A percentile compares a stretch with the other conserved stretches of the same genome.
Conservation (phyloP, 2,888 invertebrate genomes). For the Calliopum simillimum region DNA sequence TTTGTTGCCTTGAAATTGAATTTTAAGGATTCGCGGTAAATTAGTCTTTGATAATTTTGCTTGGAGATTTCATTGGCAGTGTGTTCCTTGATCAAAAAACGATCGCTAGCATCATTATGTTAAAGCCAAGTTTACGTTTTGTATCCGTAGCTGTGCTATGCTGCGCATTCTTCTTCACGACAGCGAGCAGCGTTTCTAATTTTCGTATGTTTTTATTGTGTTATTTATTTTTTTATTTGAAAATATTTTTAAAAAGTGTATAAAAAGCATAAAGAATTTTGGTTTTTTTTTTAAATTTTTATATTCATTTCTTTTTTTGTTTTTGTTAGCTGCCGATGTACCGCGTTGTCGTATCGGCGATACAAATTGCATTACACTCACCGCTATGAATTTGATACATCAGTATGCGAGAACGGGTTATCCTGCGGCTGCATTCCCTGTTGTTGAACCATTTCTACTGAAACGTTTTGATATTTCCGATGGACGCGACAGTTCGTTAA, state of each 20-base stretch:
- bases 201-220: constrained; percentile 52
- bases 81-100: no score
- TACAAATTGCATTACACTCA: constrained; percentile 58
- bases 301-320: constrained; percentile 6
- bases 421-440: constrained; percentile 59
- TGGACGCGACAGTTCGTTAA: constrained; percentile 59
- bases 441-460: constrained; percentile 62
- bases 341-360: constrained; percentile 61
- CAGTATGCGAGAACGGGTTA: constrained; percentile 60
- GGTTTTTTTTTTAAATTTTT: neutral
- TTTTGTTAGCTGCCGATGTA: constrained; percentile 57
- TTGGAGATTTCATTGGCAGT: no score
- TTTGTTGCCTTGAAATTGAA: no score
- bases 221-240: neutral
- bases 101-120: no score
- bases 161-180: constrained; percentile 17
- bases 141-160: constrained; percentile 5
- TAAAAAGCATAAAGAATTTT: neutral
- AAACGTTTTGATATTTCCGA: constrained; percentile 62
- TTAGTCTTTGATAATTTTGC: no score
- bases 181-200: constrained; percentile 44
- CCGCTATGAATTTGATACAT: constrained; percentile 55
- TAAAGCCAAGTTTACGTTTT: no score
- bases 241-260: neutral
- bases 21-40: no score